Evolutionary conservation across 2,888 invertebrate genomes (phyloP).

Genomic region (Adela reaumurella): DNA sequence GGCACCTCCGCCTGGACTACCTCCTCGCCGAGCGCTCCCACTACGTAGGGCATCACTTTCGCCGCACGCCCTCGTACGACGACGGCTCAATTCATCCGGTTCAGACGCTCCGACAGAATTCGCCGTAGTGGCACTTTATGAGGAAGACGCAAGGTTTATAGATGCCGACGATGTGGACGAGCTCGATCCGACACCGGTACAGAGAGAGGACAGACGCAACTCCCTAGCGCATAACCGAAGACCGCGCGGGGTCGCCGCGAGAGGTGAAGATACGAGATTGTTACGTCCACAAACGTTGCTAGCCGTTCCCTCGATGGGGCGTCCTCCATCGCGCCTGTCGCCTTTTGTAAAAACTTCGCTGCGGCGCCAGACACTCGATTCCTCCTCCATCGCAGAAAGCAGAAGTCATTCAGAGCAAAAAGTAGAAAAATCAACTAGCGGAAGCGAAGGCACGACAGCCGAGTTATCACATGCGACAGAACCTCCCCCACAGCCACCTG

Average conservation of each 20-base stretch:
- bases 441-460: conserved; percentile 21
- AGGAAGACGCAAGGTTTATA: conserved; percentile 54
- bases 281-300: conserved; percentile 35
- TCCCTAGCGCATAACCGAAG: conserved; percentile 49
- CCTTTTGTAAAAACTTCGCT: background rate
- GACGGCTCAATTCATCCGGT: conserved; percentile 44
- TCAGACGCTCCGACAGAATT: conserved; percentile 29
- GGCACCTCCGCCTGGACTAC: conserved; percentile 22
- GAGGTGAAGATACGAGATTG: conserved; percentile 43
- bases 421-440: conserved; percentile 19
- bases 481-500: conserved; percentile 21
- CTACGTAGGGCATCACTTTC: conserved; percentile 56
- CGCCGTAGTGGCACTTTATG: conserved; percentile 28
- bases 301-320: conserved; percentile 25
- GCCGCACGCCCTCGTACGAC: conserved; percentile 46
- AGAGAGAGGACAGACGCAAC: conserved; percentile 36
- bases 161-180: conserved; percentile 57
- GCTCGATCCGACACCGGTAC: conserved; percentile 27
- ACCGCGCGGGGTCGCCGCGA: conserved; percentile 39
- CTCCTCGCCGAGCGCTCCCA: conserved; percentile 29
- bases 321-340: conserved; percentile 27
- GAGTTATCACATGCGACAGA: conserved; percentile 12
- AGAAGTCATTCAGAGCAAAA: conserved; percentile 27
- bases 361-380: background rate
- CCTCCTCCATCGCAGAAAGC: background rate